Evolutionary conservation across 2,113 vertebrate genomes (phyloP), one percentile per base, ranked within the genome.

Genomic region (Lota lota): DNA sequence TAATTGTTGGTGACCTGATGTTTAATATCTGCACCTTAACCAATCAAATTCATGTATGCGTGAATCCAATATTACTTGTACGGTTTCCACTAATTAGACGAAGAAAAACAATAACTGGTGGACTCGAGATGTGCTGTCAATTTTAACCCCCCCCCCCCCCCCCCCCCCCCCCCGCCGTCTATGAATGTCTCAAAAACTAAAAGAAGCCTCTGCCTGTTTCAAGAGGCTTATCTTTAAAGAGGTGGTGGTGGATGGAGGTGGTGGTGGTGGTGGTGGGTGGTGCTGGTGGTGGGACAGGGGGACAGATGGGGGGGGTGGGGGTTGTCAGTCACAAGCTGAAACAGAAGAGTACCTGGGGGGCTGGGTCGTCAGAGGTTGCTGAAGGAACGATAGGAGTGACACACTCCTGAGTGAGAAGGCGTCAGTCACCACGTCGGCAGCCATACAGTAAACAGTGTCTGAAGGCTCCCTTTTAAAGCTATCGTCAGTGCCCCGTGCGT

Each of bases 381-480:
- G 10, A 14, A 47, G 40, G 53, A 18, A 16, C 10, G 17, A 56
- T 5, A 18, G 53, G 69, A 72, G 76, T 74, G 73, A 66, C 58
- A 76, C 64, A 59, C 20, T 70, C 17, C 24, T 40, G 79, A 18
- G 0, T 64, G 61, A 61, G 57, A 47, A 7, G 4, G 66, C 16
- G 18, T 63, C 65, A 64, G 61, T 63, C 75, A 77, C 28, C 66
- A 71, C 65, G 79, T 68, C 4, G 63, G 80, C 71, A 68, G 74
- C 17, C 59, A 47, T 54, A 76, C 61, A 73, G 72, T 76, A 82
- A 87, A 87, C 75, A 64, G 67, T 61, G 58, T 69, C 70, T 74
- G 72, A 86, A 79, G 74, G 10, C n/a, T 59, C 66, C 68, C 28
- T 33, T 77, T 84, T 85, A 61, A 74, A 78, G 71, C 63, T 53